Percentiles rank a stretch among this genome's conserved stretches.
Evolutionary conservation across 2,113 vertebrate genomes (phyloP).

Genomic region (Sus scrofa): T2T-Sscrofa CM000816.6:68516001-68516500

Average conservation of each 20-base stretch:
- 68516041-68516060: not conserved
- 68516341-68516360: not conserved
- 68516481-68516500: no score
- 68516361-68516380: rapidly evolving
- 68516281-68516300: conserved; percentile 7
- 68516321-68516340: not conserved
- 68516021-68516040: not conserved
- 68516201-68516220: not conserved
- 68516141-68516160: not conserved
- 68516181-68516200: not conserved
- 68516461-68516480: no score
- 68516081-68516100: not conserved
- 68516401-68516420: not conserved
- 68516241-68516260: conserved; percentile 21
- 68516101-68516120: not conserved
- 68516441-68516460: not conserved
- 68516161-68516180: not conserved
- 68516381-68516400: not conserved
- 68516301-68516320: not conserved
- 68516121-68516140: not conserved
- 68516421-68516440: not conserved
- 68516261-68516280: not conserved
- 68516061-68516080: not conserved
- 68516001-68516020: conserved; percentile 90
- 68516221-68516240: not conserved